Percentiles rank a stretch among this genome's conserved stretches.
phyloP scores from a whole-genome alignment of 1,140 invertebrate species.

The Ruditapes philippinarum region DNA sequence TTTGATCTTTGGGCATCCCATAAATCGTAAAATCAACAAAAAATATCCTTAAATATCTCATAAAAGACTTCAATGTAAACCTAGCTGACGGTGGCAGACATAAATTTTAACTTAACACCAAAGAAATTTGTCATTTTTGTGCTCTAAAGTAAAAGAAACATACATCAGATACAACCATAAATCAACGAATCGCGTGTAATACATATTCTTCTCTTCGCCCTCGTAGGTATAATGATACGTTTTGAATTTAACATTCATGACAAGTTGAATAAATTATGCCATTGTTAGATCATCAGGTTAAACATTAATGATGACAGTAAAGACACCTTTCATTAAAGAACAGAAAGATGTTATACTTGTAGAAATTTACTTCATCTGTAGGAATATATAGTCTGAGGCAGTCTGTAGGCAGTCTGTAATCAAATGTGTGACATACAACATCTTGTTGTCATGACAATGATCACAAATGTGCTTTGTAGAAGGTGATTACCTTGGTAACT shows the following conservation, averaged over 20 bases:
- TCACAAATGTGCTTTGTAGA: too few species aligned
- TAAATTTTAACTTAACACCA: conserved; percentile 30
- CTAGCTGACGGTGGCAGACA: neutral
- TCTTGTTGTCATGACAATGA: too few species aligned
- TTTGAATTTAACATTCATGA: conserved; percentile 30
- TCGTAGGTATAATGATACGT: neutral
- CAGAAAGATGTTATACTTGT: conserved; percentile 2
- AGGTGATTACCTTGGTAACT: too few species aligned
- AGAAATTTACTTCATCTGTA: too few species aligned
- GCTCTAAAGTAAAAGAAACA: neutral
- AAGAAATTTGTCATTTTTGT: conserved; percentile 25
- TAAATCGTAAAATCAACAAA: neutral
- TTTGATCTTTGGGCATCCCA: neutral
- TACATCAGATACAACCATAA: conserved; percentile 7
- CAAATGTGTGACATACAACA: conserved; percentile 8
- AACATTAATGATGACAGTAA: conserved; percentile 34
- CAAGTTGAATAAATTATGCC: conserved; percentile 26
- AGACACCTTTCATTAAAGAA: neutral
- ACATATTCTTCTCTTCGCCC: neutral
- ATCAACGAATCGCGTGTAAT: neutral
- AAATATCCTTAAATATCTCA: neutral
- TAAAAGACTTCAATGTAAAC: conserved; percentile 1
- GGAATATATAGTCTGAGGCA: too few species aligned
- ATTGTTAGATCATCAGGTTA: conserved; percentile 38
- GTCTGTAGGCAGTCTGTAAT: conserved; percentile 7